A percentile compares a stretch with the other conserved stretches of the same genome.
Conservation (phyloP, 2,797 vertebrate genomes). For the Meda fulgida region DNA sequence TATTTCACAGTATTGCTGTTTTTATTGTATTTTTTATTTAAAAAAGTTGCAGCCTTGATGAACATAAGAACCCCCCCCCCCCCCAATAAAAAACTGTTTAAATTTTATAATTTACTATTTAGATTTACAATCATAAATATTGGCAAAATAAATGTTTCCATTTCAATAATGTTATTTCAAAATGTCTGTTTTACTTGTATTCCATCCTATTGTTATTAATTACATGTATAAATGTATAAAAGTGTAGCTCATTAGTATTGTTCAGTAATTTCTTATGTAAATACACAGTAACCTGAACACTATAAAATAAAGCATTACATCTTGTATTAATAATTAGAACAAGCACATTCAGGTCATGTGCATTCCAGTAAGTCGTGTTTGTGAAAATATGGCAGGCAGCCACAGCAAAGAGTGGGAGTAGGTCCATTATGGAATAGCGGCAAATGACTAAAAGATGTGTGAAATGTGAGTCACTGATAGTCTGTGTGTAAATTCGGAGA, state of each 20-base stretch:
- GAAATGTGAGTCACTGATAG: slow-evolving; percentile 60
- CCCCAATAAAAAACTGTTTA: too few species aligned
- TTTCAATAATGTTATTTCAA: background rate
- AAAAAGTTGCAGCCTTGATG: background rate
- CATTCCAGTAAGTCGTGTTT: slow-evolving; percentile 40
- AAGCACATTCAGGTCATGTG: slow-evolving; percentile 37
- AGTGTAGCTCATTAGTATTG: background rate
- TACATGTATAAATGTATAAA: background rate
- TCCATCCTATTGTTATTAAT: background rate
- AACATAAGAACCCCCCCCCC: too few species aligned
- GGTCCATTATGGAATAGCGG: slow-evolving; percentile 45
- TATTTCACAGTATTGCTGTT: background rate
- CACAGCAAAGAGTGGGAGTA: slow-evolving; percentile 42
- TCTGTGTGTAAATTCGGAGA: slow-evolving; percentile 46
- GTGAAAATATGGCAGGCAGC: slow-evolving; percentile 42
- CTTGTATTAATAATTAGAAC: slow-evolving; percentile 49
- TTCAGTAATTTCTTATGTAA: too few species aligned
- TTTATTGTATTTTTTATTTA: background rate
- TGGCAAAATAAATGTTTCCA: background rate
- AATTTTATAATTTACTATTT: background rate
- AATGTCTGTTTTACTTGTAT: background rate
- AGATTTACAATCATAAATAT: background rate
- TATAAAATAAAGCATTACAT: background rate
- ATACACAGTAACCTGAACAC: slow-evolving; percentile 2
- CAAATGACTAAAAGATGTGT: slow-evolving; percentile 63